A percentile compares a stretch with the other conserved stretches of the same genome.
These are phyloP conservation scores for Dromius quadrimaculatus DNA, from an alignment of 2,888 invertebrate genomes.

Conservation along the genomic window DNA sequence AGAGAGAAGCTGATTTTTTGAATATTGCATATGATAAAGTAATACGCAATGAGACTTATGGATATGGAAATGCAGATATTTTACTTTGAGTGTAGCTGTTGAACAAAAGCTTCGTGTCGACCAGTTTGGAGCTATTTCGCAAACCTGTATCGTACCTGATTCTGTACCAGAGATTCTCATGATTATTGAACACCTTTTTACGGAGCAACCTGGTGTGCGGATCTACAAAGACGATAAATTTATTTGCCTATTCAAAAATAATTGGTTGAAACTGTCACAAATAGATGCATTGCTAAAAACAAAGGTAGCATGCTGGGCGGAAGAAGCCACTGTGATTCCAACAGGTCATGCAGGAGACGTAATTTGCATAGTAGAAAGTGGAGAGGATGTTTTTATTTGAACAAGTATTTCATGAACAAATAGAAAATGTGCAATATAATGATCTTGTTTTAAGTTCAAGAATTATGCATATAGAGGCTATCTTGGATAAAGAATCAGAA, in stretches of 20 bases:
- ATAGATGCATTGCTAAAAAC: neutral
- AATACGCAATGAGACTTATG: neutral
- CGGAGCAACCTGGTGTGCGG: neutral
- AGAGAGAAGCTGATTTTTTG: constrained; percentile 9
- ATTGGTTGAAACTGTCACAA: neutral
- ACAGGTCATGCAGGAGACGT: constrained; percentile 14
- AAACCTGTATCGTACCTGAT: constrained; percentile 5
- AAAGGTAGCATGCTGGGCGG: neutral
- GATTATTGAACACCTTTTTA: constrained; percentile 4
- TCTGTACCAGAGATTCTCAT: neutral
- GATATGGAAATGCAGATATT: constrained; percentile 15
- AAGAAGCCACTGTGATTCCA: constrained; percentile 4
- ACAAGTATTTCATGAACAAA: too few species aligned
- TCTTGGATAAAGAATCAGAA: too few species aligned
- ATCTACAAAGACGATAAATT: constrained; percentile 14
- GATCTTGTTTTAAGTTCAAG: too few species aligned
- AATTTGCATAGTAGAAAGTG: neutral
- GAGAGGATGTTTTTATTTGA: neutral
- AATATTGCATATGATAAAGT: neutral
- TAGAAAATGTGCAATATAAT: too few species aligned
- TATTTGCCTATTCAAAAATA: neutral
- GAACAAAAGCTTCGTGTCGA: too few species aligned
- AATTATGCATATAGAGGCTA: too few species aligned
- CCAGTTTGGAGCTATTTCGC: neutral
- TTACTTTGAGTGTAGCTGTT: too few species aligned